Percentiles rank a stretch among this genome's conserved stretches.
Conservation (phyloP, 2,113 vertebrate genomes). For the Ptyas mucosa region DNA sequence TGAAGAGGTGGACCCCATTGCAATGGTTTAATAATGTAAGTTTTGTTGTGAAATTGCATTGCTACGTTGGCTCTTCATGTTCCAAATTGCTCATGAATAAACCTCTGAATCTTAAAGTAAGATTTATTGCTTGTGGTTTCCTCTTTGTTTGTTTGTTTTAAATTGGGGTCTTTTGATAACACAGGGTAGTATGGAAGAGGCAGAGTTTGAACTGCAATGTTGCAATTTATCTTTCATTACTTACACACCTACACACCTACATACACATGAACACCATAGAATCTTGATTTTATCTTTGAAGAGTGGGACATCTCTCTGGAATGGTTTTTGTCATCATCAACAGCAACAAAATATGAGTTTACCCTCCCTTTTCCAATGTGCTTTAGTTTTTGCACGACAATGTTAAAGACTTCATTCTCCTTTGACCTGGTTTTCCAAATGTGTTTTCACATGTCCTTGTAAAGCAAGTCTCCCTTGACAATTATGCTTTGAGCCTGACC, state of each 20-base stretch:
- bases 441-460: background rate
- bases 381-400: background rate
- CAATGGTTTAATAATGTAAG: no score
- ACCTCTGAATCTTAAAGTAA: no score
- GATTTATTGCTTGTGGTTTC: no score
- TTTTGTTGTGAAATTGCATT: no score
- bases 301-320: background rate
- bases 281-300: background rate
- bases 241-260: background rate
- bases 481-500: background rate
- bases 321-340: background rate
- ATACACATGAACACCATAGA: background rate
- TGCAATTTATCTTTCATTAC: background rate
- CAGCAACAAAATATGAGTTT: background rate
- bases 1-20: no score
- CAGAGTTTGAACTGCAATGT: background rate
- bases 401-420: background rate
- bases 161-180: no score
- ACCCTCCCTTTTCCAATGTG: background rate
- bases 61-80: no score
- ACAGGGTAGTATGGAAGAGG: background rate
- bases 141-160: no score
- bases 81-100: no score
- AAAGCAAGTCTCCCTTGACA: background rate
- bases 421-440: background rate